Evolutionary conservation across 2,888 invertebrate genomes (phyloP).

Genomic region (Andrena bicolor): DNA sequence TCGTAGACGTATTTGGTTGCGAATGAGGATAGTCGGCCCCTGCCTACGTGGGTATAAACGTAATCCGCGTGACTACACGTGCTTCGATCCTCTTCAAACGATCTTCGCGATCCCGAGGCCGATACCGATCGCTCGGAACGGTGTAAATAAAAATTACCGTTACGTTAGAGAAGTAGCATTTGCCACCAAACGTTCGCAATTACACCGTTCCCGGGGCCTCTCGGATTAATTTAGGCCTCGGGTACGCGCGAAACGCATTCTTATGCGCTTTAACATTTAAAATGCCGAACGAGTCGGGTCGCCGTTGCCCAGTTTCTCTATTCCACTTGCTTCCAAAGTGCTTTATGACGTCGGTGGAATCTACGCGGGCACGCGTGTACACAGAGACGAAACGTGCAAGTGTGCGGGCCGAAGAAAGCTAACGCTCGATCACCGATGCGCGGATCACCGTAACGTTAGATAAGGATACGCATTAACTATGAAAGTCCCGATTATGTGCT

Average conservation of each 20-base stretch:
- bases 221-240: conserved; percentile 23
- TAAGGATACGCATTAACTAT: conserved; percentile 44
- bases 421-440: conserved; percentile 24
- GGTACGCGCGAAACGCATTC: conserved; percentile 54
- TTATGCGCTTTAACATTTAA: conserved; percentile 34
- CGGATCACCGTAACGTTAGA: conserved; percentile 43
- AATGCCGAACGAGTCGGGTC: conserved; percentile 9
- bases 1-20: conserved; percentile 81
- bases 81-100: conserved; percentile 19
- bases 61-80: conserved; percentile 55
- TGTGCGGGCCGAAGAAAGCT: conserved; percentile 1
- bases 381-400: neutral
- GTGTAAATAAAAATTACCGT: too few relatives aligned
- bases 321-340: conserved; percentile 7
- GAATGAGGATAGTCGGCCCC: conserved; percentile 74
- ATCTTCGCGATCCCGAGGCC: neutral
- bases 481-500: conserved; percentile 41
- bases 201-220: conserved; percentile 45
- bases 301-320: conserved; percentile 44
- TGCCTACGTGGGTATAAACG: conserved; percentile 67
- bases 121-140: neutral
- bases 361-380: neutral
- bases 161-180: too few relatives aligned
- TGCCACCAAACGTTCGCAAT: conserved; percentile 20
- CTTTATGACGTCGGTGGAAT: neutral